Evolutionary conservation across 2,113 vertebrate genomes (phyloP).

Genomic region (Glaucidium brasilianum): DNA sequence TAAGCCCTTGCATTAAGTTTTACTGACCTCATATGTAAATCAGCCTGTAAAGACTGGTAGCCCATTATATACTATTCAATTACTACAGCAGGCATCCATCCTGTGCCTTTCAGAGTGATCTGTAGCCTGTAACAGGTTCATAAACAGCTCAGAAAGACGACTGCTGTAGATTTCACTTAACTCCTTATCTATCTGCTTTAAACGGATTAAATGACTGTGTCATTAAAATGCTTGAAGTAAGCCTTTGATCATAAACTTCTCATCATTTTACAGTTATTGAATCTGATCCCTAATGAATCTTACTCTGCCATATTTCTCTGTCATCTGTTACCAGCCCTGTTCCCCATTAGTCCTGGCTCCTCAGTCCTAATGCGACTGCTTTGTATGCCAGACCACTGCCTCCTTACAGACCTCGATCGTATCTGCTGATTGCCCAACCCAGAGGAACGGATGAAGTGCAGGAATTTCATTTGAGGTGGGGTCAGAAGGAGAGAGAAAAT

Average conservation of each 20-base stretch:
- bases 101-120: not conserved
- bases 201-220: constrained; percentile 12
- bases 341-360: constrained; percentile 13
- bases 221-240: constrained; percentile 53
- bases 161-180: constrained; percentile 49
- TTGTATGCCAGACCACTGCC: constrained; percentile 14
- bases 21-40: not conserved
- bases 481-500: constrained; percentile 39
- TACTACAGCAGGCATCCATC: not conserved
- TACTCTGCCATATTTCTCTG: not conserved
- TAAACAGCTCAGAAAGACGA: not conserved
- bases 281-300: constrained; percentile 30
- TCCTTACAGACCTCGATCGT: not conserved
- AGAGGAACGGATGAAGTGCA: constrained; percentile 11
- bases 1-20: not conserved
- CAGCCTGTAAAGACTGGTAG: not conserved
- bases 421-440: constrained; percentile 52
- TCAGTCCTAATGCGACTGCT: not conserved
- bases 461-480: constrained; percentile 26
- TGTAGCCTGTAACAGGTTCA: constrained; percentile 7
- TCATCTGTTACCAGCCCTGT: not conserved
- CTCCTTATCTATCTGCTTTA: constrained; percentile 57
- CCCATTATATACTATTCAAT: not conserved
- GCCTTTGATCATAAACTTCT: constrained; percentile 59
- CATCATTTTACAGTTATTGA: constrained; percentile 45